Percentiles rank a stretch among this genome's conserved stretches.
These are phyloP conservation scores for Cataglyphis cursor DNA, from an alignment of 2,888 invertebrate genomes.

Conservation along the genomic window DNA sequence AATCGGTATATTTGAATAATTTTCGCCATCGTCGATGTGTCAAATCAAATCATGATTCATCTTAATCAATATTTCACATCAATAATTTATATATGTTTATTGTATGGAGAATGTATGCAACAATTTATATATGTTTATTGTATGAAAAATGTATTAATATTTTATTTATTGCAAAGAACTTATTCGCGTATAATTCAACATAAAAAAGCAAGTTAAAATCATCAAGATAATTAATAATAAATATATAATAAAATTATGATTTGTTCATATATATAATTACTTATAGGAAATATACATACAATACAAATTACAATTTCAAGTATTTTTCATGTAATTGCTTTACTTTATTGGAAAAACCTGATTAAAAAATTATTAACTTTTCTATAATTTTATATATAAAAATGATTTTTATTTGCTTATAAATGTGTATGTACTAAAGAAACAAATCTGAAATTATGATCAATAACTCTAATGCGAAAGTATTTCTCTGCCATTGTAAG, in stretches of 20 bases:
- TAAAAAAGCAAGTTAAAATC: neutral
- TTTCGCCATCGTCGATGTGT: neutral
- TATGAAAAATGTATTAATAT: too few relatives aligned
- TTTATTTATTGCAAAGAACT: neutral
- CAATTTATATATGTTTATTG: neutral
- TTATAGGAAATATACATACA: too few relatives aligned
- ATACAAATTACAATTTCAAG: too few relatives aligned
- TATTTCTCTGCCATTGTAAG: neutral
- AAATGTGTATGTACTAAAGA: neutral
- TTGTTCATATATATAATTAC: too few relatives aligned
- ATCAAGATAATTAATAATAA: neutral
- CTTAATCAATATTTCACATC: neutral
- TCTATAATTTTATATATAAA: neutral
- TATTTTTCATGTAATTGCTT: too few relatives aligned
- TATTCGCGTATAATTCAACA: neutral
- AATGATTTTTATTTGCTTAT: neutral
- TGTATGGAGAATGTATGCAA: too few relatives aligned
- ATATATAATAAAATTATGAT: too few relatives aligned
- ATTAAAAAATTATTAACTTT: neutral
- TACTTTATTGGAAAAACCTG: too few relatives aligned
- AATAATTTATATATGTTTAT: neutral
- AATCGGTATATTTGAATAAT: conserved; percentile 40
- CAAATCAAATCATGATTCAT: neutral
- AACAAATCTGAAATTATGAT: conserved; percentile 1
- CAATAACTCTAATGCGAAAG: neutral